Percentiles rank a stretch among this genome's conserved stretches.
Conservation (phyloP, 2,113 vertebrate genomes). For the Stegastes partitus region DNA sequence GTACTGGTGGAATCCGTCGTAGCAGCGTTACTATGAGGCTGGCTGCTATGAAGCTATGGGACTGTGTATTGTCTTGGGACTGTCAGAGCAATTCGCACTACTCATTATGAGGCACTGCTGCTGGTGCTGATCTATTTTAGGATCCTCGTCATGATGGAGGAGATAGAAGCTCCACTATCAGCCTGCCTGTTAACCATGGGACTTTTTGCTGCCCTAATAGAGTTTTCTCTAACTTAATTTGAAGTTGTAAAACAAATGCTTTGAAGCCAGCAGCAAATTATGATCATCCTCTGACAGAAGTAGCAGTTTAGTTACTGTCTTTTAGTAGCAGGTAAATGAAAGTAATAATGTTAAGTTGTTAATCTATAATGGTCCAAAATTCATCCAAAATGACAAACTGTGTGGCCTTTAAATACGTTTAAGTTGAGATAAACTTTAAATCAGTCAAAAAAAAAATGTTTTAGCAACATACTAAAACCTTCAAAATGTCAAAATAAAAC, state of each 20-base stretch:
- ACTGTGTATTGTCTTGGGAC: slow-evolving; percentile 36
- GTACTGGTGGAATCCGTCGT: slow-evolving; percentile 1
- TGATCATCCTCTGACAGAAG: too few relatives aligned
- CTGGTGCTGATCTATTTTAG: slow-evolving; percentile 59
- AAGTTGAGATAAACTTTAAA: too few relatives aligned
- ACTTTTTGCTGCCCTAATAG: slow-evolving; percentile 6
- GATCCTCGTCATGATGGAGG: slow-evolving; percentile 28
- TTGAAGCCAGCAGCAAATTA: slow-evolving; percentile 1
- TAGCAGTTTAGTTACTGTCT: too few relatives aligned
- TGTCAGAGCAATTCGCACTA: slow-evolving; percentile 44
- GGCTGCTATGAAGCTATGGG: slow-evolving; percentile 26
- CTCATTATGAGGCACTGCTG: slow-evolving; percentile 30
- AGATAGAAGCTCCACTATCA: slow-evolving; percentile 25
- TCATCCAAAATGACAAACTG: too few relatives aligned
- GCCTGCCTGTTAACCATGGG: slow-evolving; percentile 36
- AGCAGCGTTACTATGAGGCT: slow-evolving; percentile 27
- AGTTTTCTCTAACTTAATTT: slow-evolving; percentile 50
- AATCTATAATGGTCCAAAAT: too few relatives aligned
- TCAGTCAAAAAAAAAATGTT: too few relatives aligned
- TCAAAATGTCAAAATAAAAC: too few relatives aligned
- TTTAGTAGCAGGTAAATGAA: too few relatives aligned
- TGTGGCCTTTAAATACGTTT: too few relatives aligned
- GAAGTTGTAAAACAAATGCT: slow-evolving; percentile 15
- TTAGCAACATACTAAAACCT: too few relatives aligned
- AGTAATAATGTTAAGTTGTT: too few relatives aligned